Base-by-base conservation (phyloP, 2,113 vertebrate genomes). In the Gymnocephalus cernua region DNA sequence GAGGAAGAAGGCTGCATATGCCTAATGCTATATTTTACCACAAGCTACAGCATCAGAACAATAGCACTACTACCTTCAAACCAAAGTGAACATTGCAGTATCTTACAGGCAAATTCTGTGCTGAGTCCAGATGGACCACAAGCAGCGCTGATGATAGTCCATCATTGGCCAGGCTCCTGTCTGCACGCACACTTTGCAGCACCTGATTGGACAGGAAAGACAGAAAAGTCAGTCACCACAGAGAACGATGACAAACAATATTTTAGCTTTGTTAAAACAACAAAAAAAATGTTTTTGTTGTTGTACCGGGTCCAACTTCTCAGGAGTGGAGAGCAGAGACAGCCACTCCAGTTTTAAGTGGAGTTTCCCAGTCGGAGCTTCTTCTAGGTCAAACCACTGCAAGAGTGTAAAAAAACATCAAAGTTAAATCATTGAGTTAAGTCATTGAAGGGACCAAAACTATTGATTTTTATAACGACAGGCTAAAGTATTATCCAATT, bases 331-430 rank as follows among this genome's bases (percentile, higher is more conserved):
- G 90, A 95, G 89, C 88, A 98, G 93, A 50, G 96, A 96, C 65
- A 99, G 96, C 98, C 98, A 99, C 90, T 99, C 98, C 61, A 99
- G 94, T 82, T 96, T 98, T 84, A 99, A 89, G 92, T 99, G 98
- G 32, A 99, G 95, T 91, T 98, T 99, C 78, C 98, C 98, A 73
- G 95, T 96, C 38, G 95, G 92, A 3, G 96, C 94, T 82, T 99
- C 98, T 47, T 99, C 98, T 90, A 99, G 94, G 80, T 95, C 79
- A 83, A 99, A 99, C 98, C 98, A 99, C 98, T 99, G 81, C 10
- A 77, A 74, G 45, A 61, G 62, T 27, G 13, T 12, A 0, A 14
- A 59, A 59, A 53, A 83, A 69, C 7, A 14, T 32, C 15, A 50
- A 54, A 29, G 3, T 47, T 16, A 56, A 71, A 23, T 44, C 35